Conservation (phyloP, 2,888 invertebrate genomes). For the Platycheirus rosarum region DNA sequence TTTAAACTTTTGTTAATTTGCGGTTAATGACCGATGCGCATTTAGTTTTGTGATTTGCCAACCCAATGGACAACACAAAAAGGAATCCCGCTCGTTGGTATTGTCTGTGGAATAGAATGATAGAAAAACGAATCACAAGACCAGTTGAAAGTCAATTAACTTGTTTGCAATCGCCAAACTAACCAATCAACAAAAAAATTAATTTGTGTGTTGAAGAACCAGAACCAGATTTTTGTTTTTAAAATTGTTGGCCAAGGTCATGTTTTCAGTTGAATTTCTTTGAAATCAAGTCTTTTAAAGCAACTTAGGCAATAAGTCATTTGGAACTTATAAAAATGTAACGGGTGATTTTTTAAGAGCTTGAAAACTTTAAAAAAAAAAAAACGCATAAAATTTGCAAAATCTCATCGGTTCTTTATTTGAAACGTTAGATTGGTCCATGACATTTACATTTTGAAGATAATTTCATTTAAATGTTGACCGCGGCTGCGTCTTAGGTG, state of each 20-base stretch:
- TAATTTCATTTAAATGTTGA: no score
- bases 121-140: neutral
- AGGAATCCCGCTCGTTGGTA: conserved; percentile 4
- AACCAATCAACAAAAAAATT: neutral
- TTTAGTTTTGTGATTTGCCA: neutral
- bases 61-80: neutral
- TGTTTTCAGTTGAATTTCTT: no score
- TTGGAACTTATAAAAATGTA: no score
- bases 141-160: conserved; percentile 24
- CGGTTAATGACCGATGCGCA: neutral
- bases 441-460: no score
- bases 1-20: neutral
- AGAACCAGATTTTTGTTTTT: neutral
- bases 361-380: no score
- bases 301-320: no score
- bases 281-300: no score
- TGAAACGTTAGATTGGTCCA: no score
- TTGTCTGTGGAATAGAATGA: neutral
- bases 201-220: neutral
- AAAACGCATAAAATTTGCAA: no score
- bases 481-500: no score
- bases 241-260: conserved; percentile 22
- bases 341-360: no score
- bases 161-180: neutral
- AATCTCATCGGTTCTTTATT: no score